Evolutionary conservation across 2,888 invertebrate genomes (phyloP).

Genomic region (Campaea margaritaria): DNA sequence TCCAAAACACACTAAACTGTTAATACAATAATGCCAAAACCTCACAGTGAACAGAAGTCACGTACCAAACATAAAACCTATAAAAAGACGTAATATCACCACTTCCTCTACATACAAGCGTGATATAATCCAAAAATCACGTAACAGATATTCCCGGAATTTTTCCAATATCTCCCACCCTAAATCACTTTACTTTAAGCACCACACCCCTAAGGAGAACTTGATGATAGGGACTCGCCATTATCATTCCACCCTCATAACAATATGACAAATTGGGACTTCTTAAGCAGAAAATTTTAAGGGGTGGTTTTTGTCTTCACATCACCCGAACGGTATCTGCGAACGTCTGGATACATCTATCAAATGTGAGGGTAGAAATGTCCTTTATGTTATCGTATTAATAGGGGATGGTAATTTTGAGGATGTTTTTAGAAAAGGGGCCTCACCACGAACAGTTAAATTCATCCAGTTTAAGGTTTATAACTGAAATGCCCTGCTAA

Average conservation of each 20-base stretch:
- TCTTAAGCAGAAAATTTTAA: slow-evolving; percentile 33
- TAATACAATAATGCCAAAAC: too few species aligned
- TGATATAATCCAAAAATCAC: slow-evolving; percentile 14
- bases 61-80: not conserved
- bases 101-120: not conserved
- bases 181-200: slow-evolving; percentile 33
- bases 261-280: slow-evolving; percentile 31
- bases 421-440: too few species aligned
- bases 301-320: slow-evolving; percentile 25
- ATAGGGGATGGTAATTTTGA: too few species aligned
- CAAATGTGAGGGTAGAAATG: slow-evolving; percentile 13
- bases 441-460: too few species aligned
- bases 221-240: slow-evolving; percentile 25
- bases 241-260: slow-evolving; percentile 32
- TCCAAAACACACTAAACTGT: too few species aligned
- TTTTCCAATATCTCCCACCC: slow-evolving; percentile 23
- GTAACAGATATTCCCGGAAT: slow-evolving; percentile 10
- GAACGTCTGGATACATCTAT: slow-evolving; percentile 7
- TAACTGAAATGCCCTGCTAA: too few species aligned
- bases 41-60: too few species aligned
- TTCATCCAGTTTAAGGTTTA: too few species aligned
- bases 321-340: slow-evolving; percentile 18
- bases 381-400: not conserved
- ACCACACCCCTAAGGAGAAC: slow-evolving; percentile 19
- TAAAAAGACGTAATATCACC: not conserved